These are phyloP conservation scores for Ranitomeya imitator DNA, from an alignment of 2,113 vertebrate genomes.

Conservation along the genomic window DNA sequence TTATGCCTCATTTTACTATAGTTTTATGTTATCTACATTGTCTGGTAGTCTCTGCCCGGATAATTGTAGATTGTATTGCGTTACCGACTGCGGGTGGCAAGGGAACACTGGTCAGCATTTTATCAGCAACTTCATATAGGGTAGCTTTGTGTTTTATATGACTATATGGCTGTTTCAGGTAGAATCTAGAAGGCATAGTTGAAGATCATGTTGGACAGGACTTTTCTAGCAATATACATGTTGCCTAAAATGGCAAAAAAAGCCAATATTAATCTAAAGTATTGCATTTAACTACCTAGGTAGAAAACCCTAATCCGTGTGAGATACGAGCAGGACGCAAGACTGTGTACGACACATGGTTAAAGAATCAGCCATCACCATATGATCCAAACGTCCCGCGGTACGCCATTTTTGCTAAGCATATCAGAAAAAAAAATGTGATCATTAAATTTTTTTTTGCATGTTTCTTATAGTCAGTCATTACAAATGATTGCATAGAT, in stretches of 20 bases:
- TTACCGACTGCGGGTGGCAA: neutral
- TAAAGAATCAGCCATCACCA: constrained; percentile 19
- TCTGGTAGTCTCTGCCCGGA: no score
- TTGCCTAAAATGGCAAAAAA: neutral
- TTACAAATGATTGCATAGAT: no score
- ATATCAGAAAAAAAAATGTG: no score
- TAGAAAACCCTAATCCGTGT: constrained; percentile 53
- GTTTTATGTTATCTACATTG: neutral
- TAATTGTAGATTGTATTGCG: no score
- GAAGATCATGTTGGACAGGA: neutral
- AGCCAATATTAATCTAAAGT: neutral
- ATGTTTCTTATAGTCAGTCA: no score
- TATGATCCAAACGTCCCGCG: constrained; percentile 28
- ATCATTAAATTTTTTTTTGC: no score
- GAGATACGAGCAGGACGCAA: constrained; percentile 29
- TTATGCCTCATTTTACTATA: neutral
- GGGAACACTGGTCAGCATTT: neutral
- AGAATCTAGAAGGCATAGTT: neutral
- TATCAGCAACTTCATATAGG: no score
- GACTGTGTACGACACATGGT: constrained; percentile 49
- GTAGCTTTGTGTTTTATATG: neutral
- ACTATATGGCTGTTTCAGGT: neutral
- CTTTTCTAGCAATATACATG: neutral
- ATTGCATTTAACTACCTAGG: neutral
- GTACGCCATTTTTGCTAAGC: neutral